Percentiles rank a stretch among this genome's conserved stretches.
phyloP scores from a whole-genome alignment of 30 jellyfish, hydroid and myxozoan species.

The Nemopilema nomurai region DNA sequence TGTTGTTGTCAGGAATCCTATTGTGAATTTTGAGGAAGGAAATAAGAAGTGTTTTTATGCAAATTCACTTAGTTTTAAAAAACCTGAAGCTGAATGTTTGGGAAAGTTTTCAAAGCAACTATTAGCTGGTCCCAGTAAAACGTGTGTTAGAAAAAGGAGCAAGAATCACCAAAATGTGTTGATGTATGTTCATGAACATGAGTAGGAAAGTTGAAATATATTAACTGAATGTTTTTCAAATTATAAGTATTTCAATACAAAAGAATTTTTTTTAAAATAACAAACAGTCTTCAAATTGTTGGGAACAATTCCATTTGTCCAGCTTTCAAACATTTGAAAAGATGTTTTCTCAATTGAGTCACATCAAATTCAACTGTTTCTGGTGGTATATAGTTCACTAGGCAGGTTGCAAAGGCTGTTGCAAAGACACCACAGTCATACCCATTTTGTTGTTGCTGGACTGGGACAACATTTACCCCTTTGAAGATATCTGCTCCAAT shows the following conservation, averaged over 20 bases:
- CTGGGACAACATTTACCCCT: slow-evolving; percentile 46
- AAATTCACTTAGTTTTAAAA: slow-evolving; percentile 2
- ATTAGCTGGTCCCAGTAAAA: slow-evolving; percentile 3
- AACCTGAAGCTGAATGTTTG: not conserved
- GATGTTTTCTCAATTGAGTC: slow-evolving; percentile 36
- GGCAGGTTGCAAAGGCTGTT: slow-evolving; percentile 55
- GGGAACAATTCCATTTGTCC: slow-evolving; percentile 56
- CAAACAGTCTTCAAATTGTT: slow-evolving; percentile 30
- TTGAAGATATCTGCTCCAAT: slow-evolving; percentile 36
- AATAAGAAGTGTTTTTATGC: not conserved
- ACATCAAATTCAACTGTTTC: slow-evolving; percentile 44
- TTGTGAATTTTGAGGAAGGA: not conserved
- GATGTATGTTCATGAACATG: slow-evolving; percentile 32
- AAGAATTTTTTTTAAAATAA: slow-evolving; percentile 11
- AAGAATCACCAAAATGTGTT: slow-evolving; percentile 41
- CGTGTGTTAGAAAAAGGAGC: slow-evolving; percentile 18
- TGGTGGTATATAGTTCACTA: slow-evolving; percentile 42
- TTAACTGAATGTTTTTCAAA: slow-evolving; percentile 22
- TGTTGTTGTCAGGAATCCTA: not conserved
- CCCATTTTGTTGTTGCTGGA: slow-evolving; percentile 50
- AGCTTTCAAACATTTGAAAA: slow-evolving; percentile 42
- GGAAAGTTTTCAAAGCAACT: slow-evolving; percentile 4
- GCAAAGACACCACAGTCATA: slow-evolving; percentile 50
- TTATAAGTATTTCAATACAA: not conserved
- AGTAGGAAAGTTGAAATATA: slow-evolving; percentile 37